phyloP scores from a whole-genome alignment of 2,113 vertebrate species.

The Cephalophus harveyi region DNA sequence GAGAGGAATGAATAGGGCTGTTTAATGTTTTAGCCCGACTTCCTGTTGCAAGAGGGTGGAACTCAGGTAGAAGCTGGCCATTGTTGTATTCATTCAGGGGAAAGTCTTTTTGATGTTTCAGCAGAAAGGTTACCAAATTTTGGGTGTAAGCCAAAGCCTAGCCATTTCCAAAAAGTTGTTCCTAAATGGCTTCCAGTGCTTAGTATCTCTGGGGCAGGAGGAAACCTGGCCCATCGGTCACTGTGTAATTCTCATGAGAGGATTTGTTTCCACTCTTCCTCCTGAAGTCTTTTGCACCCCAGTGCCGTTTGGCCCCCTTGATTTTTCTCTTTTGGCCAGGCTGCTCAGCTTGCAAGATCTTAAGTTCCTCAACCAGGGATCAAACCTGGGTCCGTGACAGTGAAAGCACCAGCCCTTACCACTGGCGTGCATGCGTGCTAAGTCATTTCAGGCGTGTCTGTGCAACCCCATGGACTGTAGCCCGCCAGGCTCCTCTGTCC shows the following conservation, averaged over 20 bases:
- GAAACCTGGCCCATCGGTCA: neutral
- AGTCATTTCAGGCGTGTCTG: neutral
- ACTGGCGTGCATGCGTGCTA: neutral
- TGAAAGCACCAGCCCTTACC: neutral
- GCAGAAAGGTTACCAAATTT: neutral
- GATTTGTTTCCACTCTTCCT: neutral
- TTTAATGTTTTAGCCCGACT: conserved; percentile 20
- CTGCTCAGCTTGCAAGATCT: neutral
- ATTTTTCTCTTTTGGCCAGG: neutral
- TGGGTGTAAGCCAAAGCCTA: neutral
- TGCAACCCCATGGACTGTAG: neutral
- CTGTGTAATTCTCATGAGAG: neutral
- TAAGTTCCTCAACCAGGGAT: neutral
- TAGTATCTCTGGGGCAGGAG: neutral
- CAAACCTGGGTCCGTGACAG: neutral
- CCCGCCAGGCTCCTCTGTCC: neutral
- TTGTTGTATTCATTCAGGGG: neutral
- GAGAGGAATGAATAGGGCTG: neutral
- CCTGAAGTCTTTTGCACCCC: neutral
- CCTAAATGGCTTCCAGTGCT: neutral
- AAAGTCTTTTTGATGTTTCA: conserved; percentile 28
- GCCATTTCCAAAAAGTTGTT: neutral
- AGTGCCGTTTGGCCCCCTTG: neutral
- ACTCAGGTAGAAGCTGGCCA: neutral
- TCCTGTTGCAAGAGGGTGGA: neutral